These are phyloP conservation scores for Mylabris phalerata DNA, from an alignment of 1,140 invertebrate genomes.

Conservation along the genomic window DNA sequence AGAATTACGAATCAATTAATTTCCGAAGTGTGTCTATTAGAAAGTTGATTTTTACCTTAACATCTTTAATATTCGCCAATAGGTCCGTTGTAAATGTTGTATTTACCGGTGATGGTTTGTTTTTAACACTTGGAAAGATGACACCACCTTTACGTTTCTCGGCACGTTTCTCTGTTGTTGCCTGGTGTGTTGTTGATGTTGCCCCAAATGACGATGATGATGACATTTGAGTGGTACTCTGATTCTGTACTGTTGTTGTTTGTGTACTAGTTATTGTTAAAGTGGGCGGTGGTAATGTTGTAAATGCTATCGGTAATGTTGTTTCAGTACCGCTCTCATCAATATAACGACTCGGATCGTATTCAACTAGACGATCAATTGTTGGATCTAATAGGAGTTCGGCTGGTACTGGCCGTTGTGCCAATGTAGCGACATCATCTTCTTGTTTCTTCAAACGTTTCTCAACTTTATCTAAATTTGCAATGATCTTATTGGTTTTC, in stretches of 20 bases:
- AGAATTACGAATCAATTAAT: no score
- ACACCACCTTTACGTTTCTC: slow-evolving; percentile 64
- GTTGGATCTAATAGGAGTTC: slow-evolving; percentile 66
- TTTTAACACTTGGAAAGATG: slow-evolving; percentile 85
- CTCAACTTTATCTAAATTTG: slow-evolving; percentile 78
- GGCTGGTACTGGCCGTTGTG: slow-evolving; percentile 62
- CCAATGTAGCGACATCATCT: slow-evolving; percentile 64
- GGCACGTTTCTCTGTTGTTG: slow-evolving; percentile 43
- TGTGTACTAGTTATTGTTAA: slow-evolving; percentile 33
- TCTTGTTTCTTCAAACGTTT: slow-evolving; percentile 76
- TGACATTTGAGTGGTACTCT: slow-evolving; percentile 30
- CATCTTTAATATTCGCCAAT: slow-evolving; percentile 64
- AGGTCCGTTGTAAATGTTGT: slow-evolving; percentile 70
- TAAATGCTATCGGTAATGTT: slow-evolving; percentile 34
- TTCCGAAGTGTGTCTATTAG: not conserved
- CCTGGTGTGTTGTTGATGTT: slow-evolving; percentile 39
- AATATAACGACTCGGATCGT: slow-evolving; percentile 53
- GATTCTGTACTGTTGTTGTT: slow-evolving; percentile 31
- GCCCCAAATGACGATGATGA: slow-evolving; percentile 22
- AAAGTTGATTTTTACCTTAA: slow-evolving; percentile 59
- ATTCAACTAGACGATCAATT: slow-evolving; percentile 67
- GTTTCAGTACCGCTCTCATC: slow-evolving; percentile 33
- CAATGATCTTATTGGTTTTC: slow-evolving; percentile 81
- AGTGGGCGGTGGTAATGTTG: slow-evolving; percentile 39
- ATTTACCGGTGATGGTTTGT: slow-evolving; percentile 76